Conservation (phyloP, 2,888 invertebrate genomes). For the Idaea biselata region DNA sequence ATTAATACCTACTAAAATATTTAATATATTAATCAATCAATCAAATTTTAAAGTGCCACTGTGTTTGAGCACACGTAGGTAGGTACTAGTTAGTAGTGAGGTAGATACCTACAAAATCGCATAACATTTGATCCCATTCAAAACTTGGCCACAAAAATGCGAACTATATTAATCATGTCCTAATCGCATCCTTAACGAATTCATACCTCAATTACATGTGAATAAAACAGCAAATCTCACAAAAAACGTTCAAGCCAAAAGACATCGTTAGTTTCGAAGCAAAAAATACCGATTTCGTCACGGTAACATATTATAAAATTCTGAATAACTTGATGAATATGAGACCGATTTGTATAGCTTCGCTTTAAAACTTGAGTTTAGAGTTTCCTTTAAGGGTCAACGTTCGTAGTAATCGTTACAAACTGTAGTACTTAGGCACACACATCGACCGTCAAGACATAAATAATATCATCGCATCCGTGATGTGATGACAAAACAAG, state of each 20-base stretch:
- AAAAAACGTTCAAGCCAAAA: constrained; percentile 60
- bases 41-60: no score
- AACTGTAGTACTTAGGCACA: not conserved
- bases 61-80: no score
- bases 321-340: not conserved
- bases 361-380: not conserved
- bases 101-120: not conserved
- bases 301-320: constrained; percentile 4
- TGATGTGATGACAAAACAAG: not conserved
- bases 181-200: constrained; percentile 78
- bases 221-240: constrained; percentile 64
- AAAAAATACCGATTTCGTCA: not conserved
- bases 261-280: constrained; percentile 52
- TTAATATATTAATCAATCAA: no score
- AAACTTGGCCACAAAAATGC: not conserved
- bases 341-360: constrained; percentile 17
- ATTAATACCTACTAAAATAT: no score
- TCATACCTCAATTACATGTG: constrained; percentile 70
- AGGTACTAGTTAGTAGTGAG: not conserved
- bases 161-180: constrained; percentile 62
- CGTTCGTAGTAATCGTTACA: not conserved
- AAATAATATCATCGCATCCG: not conserved
- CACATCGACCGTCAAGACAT: no score
- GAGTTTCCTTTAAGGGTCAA: not conserved
- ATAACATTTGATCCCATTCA: not conserved